Evolutionary conservation across 2,797 vertebrate species (phyloP).

Genomic region (Ceryle rudis): DNA sequence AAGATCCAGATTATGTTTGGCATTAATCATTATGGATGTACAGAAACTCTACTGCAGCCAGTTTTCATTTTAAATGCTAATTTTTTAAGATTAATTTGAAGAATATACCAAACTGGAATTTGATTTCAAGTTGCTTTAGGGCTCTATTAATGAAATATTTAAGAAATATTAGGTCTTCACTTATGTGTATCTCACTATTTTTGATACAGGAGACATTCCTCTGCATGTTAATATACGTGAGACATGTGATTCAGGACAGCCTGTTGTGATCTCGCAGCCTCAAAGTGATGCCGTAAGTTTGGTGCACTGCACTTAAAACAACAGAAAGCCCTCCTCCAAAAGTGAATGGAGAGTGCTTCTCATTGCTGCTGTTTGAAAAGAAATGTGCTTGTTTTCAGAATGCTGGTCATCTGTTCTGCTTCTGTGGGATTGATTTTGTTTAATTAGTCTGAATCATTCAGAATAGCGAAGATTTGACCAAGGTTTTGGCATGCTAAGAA

Average conservation of each 20-base stretch:
- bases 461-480: neutral
- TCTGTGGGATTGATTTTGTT: neutral
- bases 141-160: neutral
- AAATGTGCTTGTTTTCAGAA: neutral
- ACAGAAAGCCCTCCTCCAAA: neutral
- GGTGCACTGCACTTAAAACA: neutral
- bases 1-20: neutral
- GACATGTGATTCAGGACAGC: constrained; percentile 89
- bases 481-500: neutral
- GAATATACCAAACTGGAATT: neutral
- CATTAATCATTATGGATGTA: neutral
- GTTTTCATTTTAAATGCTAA: constrained; percentile 55
- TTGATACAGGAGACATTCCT: constrained; percentile 89
- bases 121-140: neutral
- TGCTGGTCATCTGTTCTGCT: neutral
- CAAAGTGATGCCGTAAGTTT: constrained; percentile 89
- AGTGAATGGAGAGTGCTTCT: neutral
- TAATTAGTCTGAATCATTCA: neutral
- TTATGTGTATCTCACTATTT: neutral
- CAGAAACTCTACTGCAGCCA: neutral
- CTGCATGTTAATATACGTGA: constrained; percentile 93
- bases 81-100: constrained; percentile 34
- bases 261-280: constrained; percentile 91
- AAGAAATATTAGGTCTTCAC: neutral
- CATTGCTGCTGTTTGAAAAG: neutral